Percentiles rank a stretch among this genome's conserved stretches.
Evolutionary conservation across 2,797 vertebrate species (phyloP).

Genomic region (Miichthys miiuy): DNA sequence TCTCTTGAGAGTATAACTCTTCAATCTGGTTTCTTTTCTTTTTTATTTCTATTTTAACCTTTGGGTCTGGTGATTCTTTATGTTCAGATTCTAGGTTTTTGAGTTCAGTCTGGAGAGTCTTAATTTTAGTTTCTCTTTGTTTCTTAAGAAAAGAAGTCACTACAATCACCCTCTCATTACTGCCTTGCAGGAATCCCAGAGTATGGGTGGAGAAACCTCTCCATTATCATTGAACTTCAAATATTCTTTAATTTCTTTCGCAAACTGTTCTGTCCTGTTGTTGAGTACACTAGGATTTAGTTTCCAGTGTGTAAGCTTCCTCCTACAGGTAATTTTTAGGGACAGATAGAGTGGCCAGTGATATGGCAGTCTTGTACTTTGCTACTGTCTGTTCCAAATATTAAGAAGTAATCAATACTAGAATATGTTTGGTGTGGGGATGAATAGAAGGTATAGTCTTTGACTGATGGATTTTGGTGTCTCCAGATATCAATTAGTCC

Average conservation of each 20-base stretch:
- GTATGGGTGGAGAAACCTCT: background rate
- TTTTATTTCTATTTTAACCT: constrained; percentile 10
- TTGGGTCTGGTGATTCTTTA: background rate
- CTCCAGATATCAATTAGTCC: background rate
- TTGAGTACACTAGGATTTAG: background rate
- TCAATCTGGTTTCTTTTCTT: constrained; percentile 2
- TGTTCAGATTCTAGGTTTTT: constrained; percentile 6
- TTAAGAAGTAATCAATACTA: constrained; percentile 1
- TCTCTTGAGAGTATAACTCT: background rate
- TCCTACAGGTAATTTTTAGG: background rate
- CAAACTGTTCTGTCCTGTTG: background rate
- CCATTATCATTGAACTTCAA: background rate
- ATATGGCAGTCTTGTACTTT: background rate
- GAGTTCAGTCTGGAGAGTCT: background rate
- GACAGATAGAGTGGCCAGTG: background rate
- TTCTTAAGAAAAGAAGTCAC: background rate
- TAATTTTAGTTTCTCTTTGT: background rate
- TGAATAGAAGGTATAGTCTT: background rate
- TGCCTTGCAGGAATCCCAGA: constrained; percentile 10
- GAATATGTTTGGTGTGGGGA: background rate
- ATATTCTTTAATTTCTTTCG: background rate
- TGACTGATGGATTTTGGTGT: background rate
- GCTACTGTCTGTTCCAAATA: background rate
- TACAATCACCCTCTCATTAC: constrained; percentile 1
- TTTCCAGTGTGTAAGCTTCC: background rate